phyloP scores from a whole-genome alignment of 2,797 vertebrate species.

The Pteropus rufus region DNA sequence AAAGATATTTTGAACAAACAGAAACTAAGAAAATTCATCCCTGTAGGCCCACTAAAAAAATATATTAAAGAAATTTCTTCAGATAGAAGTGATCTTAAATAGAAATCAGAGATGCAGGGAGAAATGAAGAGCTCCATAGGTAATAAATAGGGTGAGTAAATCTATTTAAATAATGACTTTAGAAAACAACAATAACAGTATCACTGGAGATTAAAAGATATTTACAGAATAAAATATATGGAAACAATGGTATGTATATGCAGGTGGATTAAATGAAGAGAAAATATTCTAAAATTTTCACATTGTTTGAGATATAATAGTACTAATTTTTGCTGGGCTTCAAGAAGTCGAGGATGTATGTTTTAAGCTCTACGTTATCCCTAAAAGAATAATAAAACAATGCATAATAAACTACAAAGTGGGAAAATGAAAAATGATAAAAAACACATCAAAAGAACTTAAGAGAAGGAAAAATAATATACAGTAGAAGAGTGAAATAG shows the following conservation, averaged over 20 bases:
- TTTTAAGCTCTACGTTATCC: background rate
- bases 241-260: background rate
- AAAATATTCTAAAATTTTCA: background rate
- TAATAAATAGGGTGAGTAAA: background rate
- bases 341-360: background rate
- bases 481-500: background rate
- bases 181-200: background rate
- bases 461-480: background rate
- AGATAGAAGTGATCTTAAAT: background rate
- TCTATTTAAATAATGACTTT: background rate
- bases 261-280: background rate
- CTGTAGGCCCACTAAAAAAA: background rate
- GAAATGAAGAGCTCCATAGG: background rate
- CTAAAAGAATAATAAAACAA: background rate
- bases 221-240: background rate
- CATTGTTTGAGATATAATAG: background rate
- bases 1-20: background rate
- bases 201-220: background rate
- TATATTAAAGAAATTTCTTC: background rate
- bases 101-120: background rate
- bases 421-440: background rate
- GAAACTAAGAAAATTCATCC: background rate
- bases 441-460: background rate
- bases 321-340: background rate
- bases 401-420: background rate